Conservation (phyloP, 1,140 invertebrate genomes). For the Lethocerus indicus region DNA sequence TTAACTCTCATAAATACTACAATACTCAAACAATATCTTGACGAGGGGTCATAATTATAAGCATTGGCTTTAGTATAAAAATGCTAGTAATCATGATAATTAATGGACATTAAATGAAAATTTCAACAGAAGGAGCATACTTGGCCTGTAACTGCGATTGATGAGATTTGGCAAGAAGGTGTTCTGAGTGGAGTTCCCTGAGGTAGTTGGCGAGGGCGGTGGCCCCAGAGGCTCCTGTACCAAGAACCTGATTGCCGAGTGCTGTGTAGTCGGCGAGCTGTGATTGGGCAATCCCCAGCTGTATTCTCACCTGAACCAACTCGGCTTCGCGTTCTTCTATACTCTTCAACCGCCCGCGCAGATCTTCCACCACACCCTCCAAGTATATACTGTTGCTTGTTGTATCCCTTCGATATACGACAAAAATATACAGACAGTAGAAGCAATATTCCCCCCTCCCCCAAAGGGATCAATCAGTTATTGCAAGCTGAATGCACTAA, state of each 20-base stretch:
- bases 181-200: conserved; percentile 11
- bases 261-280: conserved; percentile 12
- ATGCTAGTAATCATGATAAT: too few species aligned
- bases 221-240: not conserved
- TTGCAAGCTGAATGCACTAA: too few species aligned
- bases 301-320: conserved; percentile 7
- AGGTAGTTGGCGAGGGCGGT: conserved; percentile 7
- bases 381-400: conserved; percentile 14
- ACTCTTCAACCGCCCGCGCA: conserved; percentile 3
- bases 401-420: too few species aligned
- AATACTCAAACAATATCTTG: too few species aligned
- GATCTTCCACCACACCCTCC: conserved; percentile 15
- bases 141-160: conserved; percentile 11
- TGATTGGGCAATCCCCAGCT: conserved; percentile 8
- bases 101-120: too few species aligned
- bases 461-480: too few species aligned
- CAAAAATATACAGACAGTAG: too few species aligned
- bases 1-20: too few species aligned
- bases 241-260: conserved; percentile 9
- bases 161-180: conserved; percentile 11
- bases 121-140: conserved; percentile 5
- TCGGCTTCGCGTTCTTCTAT: conserved; percentile 12
- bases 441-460: too few species aligned
- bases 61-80: too few species aligned
- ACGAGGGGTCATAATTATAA: too few species aligned